These are phyloP conservation scores for Cataglyphis albicans DNA, from an alignment of 2,888 invertebrate species.

Conservation along the genomic window DNA sequence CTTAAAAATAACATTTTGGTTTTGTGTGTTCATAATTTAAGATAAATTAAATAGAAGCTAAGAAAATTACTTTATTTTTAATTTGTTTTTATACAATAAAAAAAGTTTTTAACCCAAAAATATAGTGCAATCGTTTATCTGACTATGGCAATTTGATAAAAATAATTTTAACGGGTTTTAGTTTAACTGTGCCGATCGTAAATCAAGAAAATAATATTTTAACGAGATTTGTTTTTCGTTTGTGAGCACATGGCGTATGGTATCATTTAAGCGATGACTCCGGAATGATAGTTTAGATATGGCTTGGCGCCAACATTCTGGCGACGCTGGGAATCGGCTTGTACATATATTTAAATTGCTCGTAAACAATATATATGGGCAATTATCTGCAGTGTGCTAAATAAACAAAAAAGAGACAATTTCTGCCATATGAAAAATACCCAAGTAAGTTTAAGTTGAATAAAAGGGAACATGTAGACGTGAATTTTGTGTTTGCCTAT, in stretches of 20 bases:
- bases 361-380: constrained; percentile 32
- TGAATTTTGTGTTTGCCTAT: constrained; percentile 46
- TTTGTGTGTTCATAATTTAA: not conserved
- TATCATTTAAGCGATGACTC: constrained; percentile 41
- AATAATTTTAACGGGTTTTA: not conserved
- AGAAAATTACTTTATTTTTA: not conserved
- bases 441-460: constrained; percentile 36
- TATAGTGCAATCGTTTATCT: not conserved
- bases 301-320: constrained; percentile 32
- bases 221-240: constrained; percentile 17
- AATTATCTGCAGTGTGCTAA: constrained; percentile 38
- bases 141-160: not conserved
- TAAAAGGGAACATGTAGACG: constrained; percentile 43
- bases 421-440: constrained; percentile 46
- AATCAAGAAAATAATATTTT: constrained; percentile 7
- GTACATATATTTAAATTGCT: constrained; percentile 12
- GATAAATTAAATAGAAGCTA: not conserved
- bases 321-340: constrained; percentile 5
- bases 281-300: constrained; percentile 22
- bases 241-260: not conserved
- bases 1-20: constrained; percentile 6
- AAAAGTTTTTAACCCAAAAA: not conserved
- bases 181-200: not conserved
- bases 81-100: not conserved
- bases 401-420: constrained; percentile 41